Percentiles rank a stretch among this genome's conserved stretches.
phyloP scores from a whole-genome alignment of 1,140 invertebrate genomes.

The Drosophila sp. region DNA sequence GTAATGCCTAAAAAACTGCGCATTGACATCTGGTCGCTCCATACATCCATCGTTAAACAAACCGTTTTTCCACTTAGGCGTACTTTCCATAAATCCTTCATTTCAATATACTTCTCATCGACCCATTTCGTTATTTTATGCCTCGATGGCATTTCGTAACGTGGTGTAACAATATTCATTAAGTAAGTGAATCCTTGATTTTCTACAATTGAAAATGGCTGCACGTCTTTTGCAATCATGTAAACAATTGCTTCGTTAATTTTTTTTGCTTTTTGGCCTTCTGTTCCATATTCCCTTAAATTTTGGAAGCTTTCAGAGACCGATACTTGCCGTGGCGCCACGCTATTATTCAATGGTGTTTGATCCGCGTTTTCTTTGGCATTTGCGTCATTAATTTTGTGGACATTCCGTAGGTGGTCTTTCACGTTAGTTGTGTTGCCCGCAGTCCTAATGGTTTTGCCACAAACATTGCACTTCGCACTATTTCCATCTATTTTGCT shows the following conservation, averaged over 20 bases:
- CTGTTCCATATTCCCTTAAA: slow-evolving; percentile 1
- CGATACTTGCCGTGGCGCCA: no score
- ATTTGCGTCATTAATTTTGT: slow-evolving; percentile 4
- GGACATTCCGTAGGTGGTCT: neutral
- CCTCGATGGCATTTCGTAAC: neutral
- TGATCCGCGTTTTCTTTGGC: neutral
- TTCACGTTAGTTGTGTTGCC: neutral
- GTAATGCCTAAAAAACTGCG: slow-evolving; percentile 11
- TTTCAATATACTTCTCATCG: slow-evolving; percentile 11
- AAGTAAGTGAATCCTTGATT: slow-evolving; percentile 2
- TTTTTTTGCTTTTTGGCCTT: slow-evolving; percentile 16
- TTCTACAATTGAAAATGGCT: slow-evolving; percentile 15
- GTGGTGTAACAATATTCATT: neutral
- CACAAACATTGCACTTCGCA: slow-evolving; percentile 3
- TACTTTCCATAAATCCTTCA: neutral
- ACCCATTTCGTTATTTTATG: slow-evolving; percentile 3
- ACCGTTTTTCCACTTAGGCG: neutral
- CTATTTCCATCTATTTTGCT: slow-evolving; percentile 1
- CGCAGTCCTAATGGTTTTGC: neutral
- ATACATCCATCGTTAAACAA: slow-evolving; percentile 15
- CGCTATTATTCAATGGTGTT: neutral
- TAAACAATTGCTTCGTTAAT: slow-evolving; percentile 10
- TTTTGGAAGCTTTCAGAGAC: neutral
- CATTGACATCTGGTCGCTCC: slow-evolving; percentile 6
- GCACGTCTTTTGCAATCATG: slow-evolving; percentile 4